Percentiles rank a stretch among this genome's conserved stretches.
These are phyloP conservation scores for Echiichthys vipera DNA, from an alignment of 2,797 vertebrate genomes.

Conservation along the genomic window DNA sequence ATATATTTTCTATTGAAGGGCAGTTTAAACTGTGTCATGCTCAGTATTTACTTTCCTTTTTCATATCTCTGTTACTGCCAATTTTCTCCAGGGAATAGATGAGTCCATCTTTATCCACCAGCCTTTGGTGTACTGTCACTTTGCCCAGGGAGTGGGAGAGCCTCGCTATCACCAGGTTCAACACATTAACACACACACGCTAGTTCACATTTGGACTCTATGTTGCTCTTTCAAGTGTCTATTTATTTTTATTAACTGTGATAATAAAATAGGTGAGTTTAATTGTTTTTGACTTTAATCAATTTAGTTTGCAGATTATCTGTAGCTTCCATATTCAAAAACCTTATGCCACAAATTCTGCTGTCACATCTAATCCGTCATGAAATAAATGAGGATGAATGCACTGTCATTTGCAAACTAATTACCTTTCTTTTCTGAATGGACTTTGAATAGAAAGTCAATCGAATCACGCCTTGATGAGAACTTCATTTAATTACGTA, in stretches of 20 bases:
- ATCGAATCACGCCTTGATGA: constrained; percentile 50
- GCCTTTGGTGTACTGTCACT: constrained; percentile 93
- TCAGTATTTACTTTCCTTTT: constrained; percentile 7
- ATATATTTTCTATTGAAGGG: background rate
- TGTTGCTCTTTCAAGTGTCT: constrained; percentile 29
- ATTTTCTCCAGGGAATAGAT: constrained; percentile 86
- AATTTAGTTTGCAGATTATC: constrained; percentile 43
- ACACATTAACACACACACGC: background rate
- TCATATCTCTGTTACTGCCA: constrained; percentile 7
- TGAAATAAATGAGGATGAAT: constrained; percentile 60
- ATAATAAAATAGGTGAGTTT: constrained; percentile 39
- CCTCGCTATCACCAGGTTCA: constrained; percentile 86
- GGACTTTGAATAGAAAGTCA: constrained; percentile 51
- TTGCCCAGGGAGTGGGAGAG: constrained; percentile 90
- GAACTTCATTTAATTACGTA: constrained; percentile 46
- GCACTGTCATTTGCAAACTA: constrained; percentile 46
- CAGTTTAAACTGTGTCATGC: background rate
- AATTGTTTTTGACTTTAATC: constrained; percentile 64
- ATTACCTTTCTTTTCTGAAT: constrained; percentile 47
- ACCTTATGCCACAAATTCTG: constrained; percentile 25
- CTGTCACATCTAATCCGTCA: constrained; percentile 59
- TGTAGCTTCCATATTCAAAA: constrained; percentile 34
- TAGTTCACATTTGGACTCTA: background rate
- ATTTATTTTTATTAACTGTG: constrained; percentile 51
- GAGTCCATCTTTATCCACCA: constrained; percentile 93